phyloP scores from a whole-genome alignment of 1,140 invertebrate genomes.

The Linepithema humile region DNA sequence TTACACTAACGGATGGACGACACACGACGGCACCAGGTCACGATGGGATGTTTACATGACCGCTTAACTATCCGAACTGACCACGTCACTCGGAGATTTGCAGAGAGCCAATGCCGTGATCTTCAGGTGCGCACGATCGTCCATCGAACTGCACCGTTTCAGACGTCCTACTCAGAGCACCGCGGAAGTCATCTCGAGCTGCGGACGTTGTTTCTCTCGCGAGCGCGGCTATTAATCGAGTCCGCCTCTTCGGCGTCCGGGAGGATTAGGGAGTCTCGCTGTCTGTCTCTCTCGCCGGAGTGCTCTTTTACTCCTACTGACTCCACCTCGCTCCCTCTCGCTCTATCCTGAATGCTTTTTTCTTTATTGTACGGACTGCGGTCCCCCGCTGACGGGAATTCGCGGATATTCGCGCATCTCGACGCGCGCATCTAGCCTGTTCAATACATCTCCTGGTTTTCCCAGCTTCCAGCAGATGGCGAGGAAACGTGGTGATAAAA shows the following conservation, averaged over 20 bases:
- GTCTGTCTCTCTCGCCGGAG: constrained; percentile 50
- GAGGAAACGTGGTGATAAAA: constrained; percentile 56
- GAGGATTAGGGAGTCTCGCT: constrained; percentile 66
- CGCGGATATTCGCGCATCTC: constrained; percentile 82
- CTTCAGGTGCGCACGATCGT: constrained; percentile 27
- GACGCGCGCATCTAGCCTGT: constrained; percentile 83
- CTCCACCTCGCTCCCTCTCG: constrained; percentile 57
- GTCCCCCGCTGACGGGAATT: constrained; percentile 80
- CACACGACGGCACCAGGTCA: neutral
- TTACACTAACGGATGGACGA: neutral
- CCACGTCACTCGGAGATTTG: constrained; percentile 2
- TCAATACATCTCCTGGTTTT: constrained; percentile 82
- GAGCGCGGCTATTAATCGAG: constrained; percentile 72
- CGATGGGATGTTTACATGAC: constrained; percentile 48
- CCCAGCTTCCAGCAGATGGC: constrained; percentile 83
- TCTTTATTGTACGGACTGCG: constrained; percentile 81
- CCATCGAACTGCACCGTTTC: constrained; percentile 58
- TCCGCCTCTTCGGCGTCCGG: constrained; percentile 71
- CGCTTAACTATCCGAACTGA: constrained; percentile 19
- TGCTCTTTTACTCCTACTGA: constrained; percentile 25
- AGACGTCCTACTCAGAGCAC: constrained; percentile 49
- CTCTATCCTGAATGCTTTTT: constrained; percentile 75
- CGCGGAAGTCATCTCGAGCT: constrained; percentile 60
- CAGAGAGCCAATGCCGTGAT: constrained; percentile 19
- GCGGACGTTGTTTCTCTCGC: constrained; percentile 68